Evolutionary conservation across 2,113 vertebrate species (phyloP), one percentile per base, ranked within the genome.

Genomic region (Zapus hudsonius): DNA sequence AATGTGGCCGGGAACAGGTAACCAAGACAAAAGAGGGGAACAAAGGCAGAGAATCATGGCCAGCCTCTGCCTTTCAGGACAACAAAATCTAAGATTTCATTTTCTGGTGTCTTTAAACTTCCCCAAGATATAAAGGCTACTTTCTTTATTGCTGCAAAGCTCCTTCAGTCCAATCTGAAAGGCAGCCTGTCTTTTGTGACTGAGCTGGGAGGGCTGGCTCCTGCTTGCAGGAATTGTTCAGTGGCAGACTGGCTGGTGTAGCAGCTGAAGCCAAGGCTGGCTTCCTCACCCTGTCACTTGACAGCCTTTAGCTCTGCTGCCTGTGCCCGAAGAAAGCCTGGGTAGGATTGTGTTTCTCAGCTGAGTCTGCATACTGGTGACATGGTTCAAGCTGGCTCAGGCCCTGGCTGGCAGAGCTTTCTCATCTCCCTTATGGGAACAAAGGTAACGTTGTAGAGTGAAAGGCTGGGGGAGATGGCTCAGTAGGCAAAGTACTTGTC

Each of bases 81-180:
- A 81, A 44, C 10, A 67, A 73, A 90, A 57, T 72, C 64, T 36
- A 74, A 95, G 87, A 61, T 85, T 74, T 70, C 94, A 36, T 93
- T 90, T 74, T 93, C 92, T n/a, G 70, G 17, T 66, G 86, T 72
- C 92, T 97, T 91, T 92, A 78, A 84, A 70, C 12, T 75, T 72
- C 80, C 64, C 59, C n/a, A 83, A 80, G 89, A 91, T 76, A 67
- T 69, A 75, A 94, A 29, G 57, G 42, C 4, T 5, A 31, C 86
- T 69, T 84, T 69, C 52, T 87, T 88, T 75, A 42, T 86, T 85
- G 93, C 86, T 67, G 42, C 8, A 72, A 61, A 87, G 15, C 76
- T 67, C 57, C 78, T 82, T 63, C 17, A 25, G n/a, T 40, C 36
- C 22, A 31, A 3, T 27, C 75, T 9, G 84, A 79, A 85, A 52